Evolutionary conservation across 2,797 vertebrate genomes (phyloP).

Genomic region (Danio aesculapii): DNA sequence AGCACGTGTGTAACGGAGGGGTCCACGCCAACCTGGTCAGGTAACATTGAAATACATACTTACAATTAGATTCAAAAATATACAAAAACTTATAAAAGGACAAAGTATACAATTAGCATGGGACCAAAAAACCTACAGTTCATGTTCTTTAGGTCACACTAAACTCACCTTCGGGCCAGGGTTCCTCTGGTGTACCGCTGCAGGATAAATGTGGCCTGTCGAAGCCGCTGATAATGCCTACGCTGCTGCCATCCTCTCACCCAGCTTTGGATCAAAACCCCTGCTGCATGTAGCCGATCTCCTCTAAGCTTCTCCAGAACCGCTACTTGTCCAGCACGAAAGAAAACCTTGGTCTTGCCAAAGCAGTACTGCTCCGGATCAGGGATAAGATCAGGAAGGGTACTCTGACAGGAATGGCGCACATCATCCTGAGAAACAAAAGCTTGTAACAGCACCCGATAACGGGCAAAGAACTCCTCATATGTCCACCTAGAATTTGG

Average conservation of each 20-base stretch:
- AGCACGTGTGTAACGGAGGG: conserved; percentile 75
- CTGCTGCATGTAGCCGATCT: conserved; percentile 71
- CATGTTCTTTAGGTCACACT: not conserved
- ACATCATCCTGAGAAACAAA: conserved; percentile 64
- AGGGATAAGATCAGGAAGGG: conserved; percentile 74
- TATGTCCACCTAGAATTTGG: conserved; percentile 75
- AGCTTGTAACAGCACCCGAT: conserved; percentile 74
- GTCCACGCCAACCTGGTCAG: conserved; percentile 65
- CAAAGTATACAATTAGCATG: not conserved
- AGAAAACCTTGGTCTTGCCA: conserved; percentile 82
- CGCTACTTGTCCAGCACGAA: conserved; percentile 82
- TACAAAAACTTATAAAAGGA: not conserved
- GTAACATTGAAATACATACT: not conserved
- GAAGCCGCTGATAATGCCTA: conserved; percentile 57
- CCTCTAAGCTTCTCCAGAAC: conserved; percentile 79
- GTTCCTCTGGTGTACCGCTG: conserved; percentile 77
- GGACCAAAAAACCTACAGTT: not conserved
- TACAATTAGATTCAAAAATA: not conserved
- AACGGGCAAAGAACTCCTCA: conserved; percentile 79
- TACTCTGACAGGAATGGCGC: conserved; percentile 64
- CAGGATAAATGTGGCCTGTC: conserved; percentile 66
- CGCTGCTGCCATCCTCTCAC: conserved; percentile 80
- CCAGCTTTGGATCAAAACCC: conserved; percentile 77
- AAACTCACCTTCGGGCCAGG: conserved; percentile 76
- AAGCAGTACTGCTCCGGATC: conserved; percentile 78